phyloP scores from a whole-genome alignment of 2,888 invertebrate genomes.

The Dasysyrphus albostriatus region DNA sequence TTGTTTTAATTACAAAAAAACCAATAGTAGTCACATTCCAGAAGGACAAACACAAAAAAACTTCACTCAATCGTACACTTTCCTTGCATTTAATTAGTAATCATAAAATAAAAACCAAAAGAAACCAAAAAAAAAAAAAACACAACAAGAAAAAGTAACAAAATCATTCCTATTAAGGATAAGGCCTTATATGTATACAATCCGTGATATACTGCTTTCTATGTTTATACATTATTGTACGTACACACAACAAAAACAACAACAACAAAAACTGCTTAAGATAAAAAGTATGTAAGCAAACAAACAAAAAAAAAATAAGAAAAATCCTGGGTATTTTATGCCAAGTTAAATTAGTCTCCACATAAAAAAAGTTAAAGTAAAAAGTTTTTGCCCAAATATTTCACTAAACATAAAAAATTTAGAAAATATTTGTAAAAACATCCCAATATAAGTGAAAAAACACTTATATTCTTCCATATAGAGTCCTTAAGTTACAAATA shows the following conservation, averaged over 20 bases:
- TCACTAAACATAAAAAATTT: conserved; percentile 28
- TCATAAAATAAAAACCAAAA: conserved; percentile 43
- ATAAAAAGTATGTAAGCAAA: conserved; percentile 4
- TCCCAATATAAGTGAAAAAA: conserved; percentile 23
- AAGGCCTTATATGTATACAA: conserved; percentile 78
- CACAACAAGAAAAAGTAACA: conserved; percentile 51
- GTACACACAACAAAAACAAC: conserved; percentile 62
- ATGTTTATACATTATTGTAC: conserved; percentile 75
- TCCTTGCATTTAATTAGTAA: conserved; percentile 68
- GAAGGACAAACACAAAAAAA: conserved; percentile 42
- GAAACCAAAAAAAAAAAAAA: conserved; percentile 5
- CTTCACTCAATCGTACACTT: conserved; percentile 46
- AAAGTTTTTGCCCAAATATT: conserved; percentile 5
- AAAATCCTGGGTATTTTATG: conserved; percentile 57
- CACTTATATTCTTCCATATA: conserved; percentile 66
- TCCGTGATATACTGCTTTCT: conserved; percentile 77
- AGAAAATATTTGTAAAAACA: conserved; percentile 31
- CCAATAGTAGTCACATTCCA: conserved; percentile 67
- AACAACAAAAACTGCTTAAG: conserved; percentile 42
- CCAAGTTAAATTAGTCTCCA: conserved; percentile 49
- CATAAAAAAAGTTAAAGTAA: conserved; percentile 12
- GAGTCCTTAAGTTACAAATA: conserved; percentile 51
- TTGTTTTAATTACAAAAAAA: not conserved
- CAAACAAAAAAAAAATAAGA: not conserved
- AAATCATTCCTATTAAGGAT: conserved; percentile 70